Conservation (phyloP, 2,797 vertebrate genomes). For the Pseudotriccus pelzelni region DNA sequence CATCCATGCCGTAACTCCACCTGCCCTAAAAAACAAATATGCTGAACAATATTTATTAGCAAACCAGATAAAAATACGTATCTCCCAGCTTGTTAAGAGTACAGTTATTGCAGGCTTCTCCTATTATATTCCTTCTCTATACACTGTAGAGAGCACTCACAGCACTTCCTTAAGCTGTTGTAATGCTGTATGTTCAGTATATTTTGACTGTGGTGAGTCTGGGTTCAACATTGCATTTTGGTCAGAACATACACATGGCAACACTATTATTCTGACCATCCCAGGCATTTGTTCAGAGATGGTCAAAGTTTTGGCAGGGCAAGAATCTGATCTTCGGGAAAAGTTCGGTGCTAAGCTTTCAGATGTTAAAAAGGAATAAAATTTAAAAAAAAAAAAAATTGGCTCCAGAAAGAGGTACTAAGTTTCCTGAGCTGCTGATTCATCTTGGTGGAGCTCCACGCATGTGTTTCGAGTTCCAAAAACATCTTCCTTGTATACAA, state of each 20-base stretch:
- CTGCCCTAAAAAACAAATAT: neutral
- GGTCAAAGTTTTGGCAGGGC: neutral
- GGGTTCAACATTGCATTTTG: neutral
- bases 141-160: neutral
- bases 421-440: slow-evolving; percentile 67
- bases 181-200: neutral
- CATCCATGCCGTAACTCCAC: neutral
- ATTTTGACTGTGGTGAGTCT: neutral
- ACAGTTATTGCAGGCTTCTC: neutral
- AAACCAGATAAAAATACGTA: neutral
- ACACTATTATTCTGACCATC: neutral
- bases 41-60: neutral
- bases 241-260: neutral
- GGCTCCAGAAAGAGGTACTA: neutral
- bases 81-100: neutral
- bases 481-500: slow-evolving; percentile 53
- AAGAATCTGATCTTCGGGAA: neutral
- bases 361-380: neutral
- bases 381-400: neutral
- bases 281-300: neutral
- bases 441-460: slow-evolving; percentile 66
- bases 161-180: neutral
- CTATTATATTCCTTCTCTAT: neutral
- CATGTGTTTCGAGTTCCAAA: slow-evolving; percentile 44
- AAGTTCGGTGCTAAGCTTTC: neutral